phyloP scores from a whole-genome alignment of 2,888 invertebrate species.

The Drosophila leonis region DNA sequence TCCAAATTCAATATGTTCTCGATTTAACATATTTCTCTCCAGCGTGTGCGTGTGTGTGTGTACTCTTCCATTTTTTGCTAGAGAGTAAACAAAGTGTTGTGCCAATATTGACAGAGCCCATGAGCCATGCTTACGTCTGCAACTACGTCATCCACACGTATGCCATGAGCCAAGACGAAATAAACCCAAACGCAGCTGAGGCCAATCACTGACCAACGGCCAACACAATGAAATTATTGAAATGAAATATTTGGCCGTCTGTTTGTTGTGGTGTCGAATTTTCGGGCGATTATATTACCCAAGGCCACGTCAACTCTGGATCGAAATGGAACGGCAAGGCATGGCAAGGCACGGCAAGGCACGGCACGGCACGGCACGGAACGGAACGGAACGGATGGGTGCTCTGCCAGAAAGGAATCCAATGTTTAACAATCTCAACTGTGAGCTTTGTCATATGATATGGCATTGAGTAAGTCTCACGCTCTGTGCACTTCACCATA shows the following conservation, averaged over 20 bases:
- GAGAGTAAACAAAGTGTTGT: constrained; percentile 71
- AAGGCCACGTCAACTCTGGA: constrained; percentile 24
- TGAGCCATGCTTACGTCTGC: constrained; percentile 56
- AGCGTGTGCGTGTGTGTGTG: constrained; percentile 11
- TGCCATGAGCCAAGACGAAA: constrained; percentile 10
- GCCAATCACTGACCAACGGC: constrained; percentile 38
- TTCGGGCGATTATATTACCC: constrained; percentile 63
- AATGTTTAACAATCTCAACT: constrained; percentile 43
- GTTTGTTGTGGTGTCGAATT: constrained; percentile 68
- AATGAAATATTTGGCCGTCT: constrained; percentile 57
- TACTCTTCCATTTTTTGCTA: constrained; percentile 25
- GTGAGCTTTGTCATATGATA: constrained; percentile 43
- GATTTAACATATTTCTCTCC: constrained; percentile 71
- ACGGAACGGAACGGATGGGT: neutral
- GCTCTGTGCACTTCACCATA: neutral
- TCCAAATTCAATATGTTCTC: constrained; percentile 79
- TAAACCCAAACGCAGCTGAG: constrained; percentile 22
- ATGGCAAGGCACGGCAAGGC: too few species aligned
- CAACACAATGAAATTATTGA: constrained; percentile 66
- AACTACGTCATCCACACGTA: constrained; percentile 50
- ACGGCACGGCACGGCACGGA: too few species aligned
- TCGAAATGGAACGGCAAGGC: neutral
- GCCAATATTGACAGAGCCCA: constrained; percentile 74
- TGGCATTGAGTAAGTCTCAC: neutral
- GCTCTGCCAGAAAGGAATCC: constrained; percentile 20